A percentile compares a stretch with the other conserved stretches of the same genome.
Conservation (phyloP, 2,113 vertebrate species). For the Felis catus region DNA sequence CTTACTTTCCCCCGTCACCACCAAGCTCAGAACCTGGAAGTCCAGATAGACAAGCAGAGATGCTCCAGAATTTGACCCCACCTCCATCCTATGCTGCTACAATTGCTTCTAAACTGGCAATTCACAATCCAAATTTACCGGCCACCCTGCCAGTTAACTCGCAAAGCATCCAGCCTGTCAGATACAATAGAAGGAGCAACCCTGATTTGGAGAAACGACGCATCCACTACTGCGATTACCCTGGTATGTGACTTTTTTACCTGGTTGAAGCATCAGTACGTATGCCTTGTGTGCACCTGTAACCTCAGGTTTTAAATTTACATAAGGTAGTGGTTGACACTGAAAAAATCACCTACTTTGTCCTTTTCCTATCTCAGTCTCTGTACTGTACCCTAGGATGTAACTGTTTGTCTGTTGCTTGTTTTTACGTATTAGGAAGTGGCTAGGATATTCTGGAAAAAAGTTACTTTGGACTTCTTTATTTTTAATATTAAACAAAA, state of each 20-base stretch:
- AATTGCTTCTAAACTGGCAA: constrained; percentile 94
- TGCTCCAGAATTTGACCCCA: constrained; percentile 93
- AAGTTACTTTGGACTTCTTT: background rate
- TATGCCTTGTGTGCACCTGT: background rate
- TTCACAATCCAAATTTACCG: constrained; percentile 87
- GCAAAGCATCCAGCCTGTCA: constrained; percentile 86
- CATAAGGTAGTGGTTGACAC: background rate
- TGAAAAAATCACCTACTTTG: background rate
- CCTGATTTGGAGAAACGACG: constrained; percentile 96
- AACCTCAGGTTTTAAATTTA: background rate
- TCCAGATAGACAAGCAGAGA: constrained; percentile 93
- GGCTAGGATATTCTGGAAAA: background rate
- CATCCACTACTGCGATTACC: constrained; percentile 97
- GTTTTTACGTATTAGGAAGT: background rate
- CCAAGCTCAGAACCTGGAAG: constrained; percentile 96
- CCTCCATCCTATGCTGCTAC: constrained; percentile 96
- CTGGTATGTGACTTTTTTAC: constrained; percentile 85
- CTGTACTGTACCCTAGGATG: background rate
- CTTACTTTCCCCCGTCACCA: constrained; percentile 95
- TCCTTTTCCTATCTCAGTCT: background rate
- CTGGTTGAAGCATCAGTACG: background rate
- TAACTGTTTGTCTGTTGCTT: background rate
- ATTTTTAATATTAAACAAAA: background rate
- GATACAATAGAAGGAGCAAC: constrained; percentile 94
- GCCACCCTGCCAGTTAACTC: constrained; percentile 87